Conservation (phyloP, 2,797 vertebrate genomes). For the Xyrichtys novacula region DNA sequence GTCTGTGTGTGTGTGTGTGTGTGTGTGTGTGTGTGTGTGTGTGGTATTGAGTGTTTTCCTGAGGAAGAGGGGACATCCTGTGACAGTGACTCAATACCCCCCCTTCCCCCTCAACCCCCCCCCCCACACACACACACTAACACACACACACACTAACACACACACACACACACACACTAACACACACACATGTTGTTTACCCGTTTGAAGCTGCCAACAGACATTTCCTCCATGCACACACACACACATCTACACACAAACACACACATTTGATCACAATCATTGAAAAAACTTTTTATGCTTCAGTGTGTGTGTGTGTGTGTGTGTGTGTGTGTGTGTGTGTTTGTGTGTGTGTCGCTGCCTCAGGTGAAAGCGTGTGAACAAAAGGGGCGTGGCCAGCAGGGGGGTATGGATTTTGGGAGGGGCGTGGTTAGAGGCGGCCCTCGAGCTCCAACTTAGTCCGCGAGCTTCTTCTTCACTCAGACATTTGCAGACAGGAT, state of each 20-base stretch:
- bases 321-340: constrained; percentile 26
- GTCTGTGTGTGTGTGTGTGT: no score
- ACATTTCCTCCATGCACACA: constrained; percentile 36
- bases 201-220: constrained; percentile 37
- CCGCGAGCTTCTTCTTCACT: constrained; percentile 54
- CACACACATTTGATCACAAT: constrained; percentile 51
- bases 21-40: constrained; percentile 21
- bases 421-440: constrained; percentile 52
- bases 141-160: constrained; percentile 42
- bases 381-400: constrained; percentile 31
- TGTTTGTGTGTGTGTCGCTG: constrained; percentile 37
- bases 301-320: constrained; percentile 26
- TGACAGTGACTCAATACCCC: constrained; percentile 91
- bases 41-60: constrained; percentile 82
- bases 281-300: constrained; percentile 23
- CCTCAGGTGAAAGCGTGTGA: constrained; percentile 74
- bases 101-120: constrained; percentile 91
- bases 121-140: constrained; percentile 89
- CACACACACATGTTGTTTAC: constrained; percentile 46
- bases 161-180: constrained; percentile 57
- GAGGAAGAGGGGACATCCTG: constrained; percentile 84
- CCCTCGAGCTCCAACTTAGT: constrained; percentile 62
- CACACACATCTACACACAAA: constrained; percentile 67
- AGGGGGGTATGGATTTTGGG: constrained; percentile 12
- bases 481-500: constrained; percentile 74